A percentile compares a stretch with the other conserved stretches of the same genome.
These are phyloP conservation scores for Chironomus riparius DNA, from an alignment of 2,888 invertebrate species.

Conservation along the genomic window DNA sequence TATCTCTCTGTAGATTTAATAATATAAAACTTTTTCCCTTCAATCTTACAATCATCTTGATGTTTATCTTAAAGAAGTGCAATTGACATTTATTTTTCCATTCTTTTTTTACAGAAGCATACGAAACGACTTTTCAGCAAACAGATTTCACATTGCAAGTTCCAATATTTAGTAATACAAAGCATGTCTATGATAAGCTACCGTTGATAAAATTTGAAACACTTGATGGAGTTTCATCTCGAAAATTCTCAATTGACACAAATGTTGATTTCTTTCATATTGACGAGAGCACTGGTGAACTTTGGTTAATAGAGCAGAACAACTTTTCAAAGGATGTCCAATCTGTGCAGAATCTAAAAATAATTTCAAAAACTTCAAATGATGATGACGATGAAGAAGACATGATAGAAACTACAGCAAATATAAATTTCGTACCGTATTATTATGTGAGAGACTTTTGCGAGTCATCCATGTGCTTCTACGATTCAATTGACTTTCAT, in stretches of 20 bases:
- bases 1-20: too few species aligned
- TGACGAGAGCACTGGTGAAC: not conserved
- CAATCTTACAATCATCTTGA: too few species aligned
- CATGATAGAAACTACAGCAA: not conserved
- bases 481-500: not conserved
- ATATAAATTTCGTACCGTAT: not conserved
- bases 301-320: constrained; percentile 11
- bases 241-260: not conserved
- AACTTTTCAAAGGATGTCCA: not conserved
- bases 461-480: constrained; percentile 8
- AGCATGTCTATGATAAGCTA: constrained; percentile 2
- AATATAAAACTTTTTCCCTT: too few species aligned
- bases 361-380: not conserved
- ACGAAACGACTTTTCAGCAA: too few species aligned
- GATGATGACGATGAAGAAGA: not conserved
- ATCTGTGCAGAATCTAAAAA: not conserved
- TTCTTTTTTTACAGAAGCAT: not conserved
- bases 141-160: not conserved
- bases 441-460: not conserved
- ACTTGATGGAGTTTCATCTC: not conserved
- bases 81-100: too few species aligned
- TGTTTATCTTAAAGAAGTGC: too few species aligned
- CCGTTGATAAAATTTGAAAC: constrained; percentile 14
- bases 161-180: not conserved
- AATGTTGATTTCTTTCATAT: not conserved